Evolutionary conservation across 2,888 invertebrate species (phyloP).

Genomic region (Nemapogon koenigi): DNA sequence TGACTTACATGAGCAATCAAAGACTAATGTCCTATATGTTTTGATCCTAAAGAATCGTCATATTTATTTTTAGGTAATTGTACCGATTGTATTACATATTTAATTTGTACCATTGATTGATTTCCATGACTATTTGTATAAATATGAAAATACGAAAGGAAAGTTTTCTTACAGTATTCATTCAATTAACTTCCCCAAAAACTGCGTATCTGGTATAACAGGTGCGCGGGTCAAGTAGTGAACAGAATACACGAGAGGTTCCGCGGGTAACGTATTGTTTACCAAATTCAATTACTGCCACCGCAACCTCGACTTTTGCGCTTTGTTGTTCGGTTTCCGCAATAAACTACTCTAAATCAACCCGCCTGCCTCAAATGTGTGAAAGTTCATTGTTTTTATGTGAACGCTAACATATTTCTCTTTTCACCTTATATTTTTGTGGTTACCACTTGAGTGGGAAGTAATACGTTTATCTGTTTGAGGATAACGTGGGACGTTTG

Average conservation of each 20-base stretch:
- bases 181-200: not conserved
- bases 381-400: conserved; percentile 60
- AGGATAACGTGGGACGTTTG: too few species aligned
- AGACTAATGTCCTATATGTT: too few species aligned
- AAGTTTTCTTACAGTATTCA: too few species aligned
- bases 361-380: conserved; percentile 30
- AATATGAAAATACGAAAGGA: too few species aligned
- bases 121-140: too few species aligned
- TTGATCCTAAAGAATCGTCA: too few species aligned
- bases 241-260: conserved; percentile 34
- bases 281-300: conserved; percentile 52
- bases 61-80: too few species aligned
- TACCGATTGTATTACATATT: too few species aligned
- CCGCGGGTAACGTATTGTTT: conserved; percentile 51
- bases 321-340: conserved; percentile 37
- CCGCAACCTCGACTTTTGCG: conserved; percentile 17
- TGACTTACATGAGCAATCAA: too few species aligned
- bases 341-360: conserved; percentile 49
- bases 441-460: too few species aligned
- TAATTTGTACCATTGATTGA: too few species aligned
- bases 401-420: conserved; percentile 22
- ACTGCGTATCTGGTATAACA: conserved; percentile 24
- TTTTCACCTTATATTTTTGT: conserved; percentile 15
- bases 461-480: too few species aligned
- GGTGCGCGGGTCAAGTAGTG: conserved; percentile 26